Base-by-base conservation (phyloP, 2,888 invertebrate genomes). In the Acanthosepion esculentum region DNA sequence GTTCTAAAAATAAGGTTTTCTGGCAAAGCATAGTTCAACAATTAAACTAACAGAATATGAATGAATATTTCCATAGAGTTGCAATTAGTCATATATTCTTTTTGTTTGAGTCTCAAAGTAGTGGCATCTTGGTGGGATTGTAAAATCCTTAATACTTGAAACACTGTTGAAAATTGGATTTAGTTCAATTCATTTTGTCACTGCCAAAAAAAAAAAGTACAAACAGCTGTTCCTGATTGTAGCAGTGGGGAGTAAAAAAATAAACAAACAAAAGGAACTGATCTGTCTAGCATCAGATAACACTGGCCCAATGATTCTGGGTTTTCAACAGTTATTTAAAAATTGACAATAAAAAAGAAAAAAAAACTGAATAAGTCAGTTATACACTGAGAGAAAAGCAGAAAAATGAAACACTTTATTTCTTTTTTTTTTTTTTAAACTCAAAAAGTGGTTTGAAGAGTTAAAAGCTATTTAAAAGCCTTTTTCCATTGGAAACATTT, bases 131-230 rank as follows among this genome's bases (percentile, higher is more conserved):
- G n/a, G 78, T 78, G 78, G 78, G 78, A n/a, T 78, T 78, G n/a
- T 12, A 78, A 78, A 78, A 78, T 15, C n/a, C 20, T 78, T n/a
- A 78, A 78, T 33, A n/a, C 78, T 78, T 78, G 78, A 78, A 78
- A 78, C n/a, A 33, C 12, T 78, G 15, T 10, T 33, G 78, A 78
- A 78, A 78, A 78, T 78, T 78, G 78, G 78, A 78, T 78, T 78
- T n/a, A 78, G 78, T 78, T 78, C 78, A 78, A 78, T n/a, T 78
- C n/a, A 78, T 78, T n/a, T 78, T 33, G n/a, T 78, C n/a, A 78
- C 15, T 78, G 78, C 78, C n/a, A 33, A 78, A 78, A 78, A 78
- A 78, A 78, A 3, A 78, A 78, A 33, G 18, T n/a, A 78, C n/a
- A n/a, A 78, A 78, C 78, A 78, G 78, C n/a, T n/a, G n/a, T 78